phyloP scores from a whole-genome alignment of 2,113 vertebrate species.

The Silurus meridionalis region DNA sequence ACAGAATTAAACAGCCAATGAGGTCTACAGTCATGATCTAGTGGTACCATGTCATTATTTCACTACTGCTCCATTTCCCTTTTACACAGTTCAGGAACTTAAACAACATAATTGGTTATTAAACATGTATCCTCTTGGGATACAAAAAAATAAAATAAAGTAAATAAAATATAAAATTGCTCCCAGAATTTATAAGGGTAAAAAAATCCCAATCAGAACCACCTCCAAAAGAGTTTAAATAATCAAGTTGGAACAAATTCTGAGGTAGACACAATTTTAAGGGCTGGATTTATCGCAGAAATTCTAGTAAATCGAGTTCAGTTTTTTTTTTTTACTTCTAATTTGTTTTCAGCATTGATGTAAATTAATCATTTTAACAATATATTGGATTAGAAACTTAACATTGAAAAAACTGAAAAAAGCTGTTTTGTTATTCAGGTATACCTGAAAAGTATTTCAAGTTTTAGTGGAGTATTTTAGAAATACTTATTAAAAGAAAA shows the following conservation, averaged over 20 bases:
- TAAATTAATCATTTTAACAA: not conserved
- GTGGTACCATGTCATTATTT: conserved; percentile 40
- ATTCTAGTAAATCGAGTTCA: not conserved
- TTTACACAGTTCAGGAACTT: conserved; percentile 45
- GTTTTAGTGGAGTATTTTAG: conserved; percentile 1
- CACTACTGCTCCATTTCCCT: conserved; percentile 41
- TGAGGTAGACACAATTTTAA: conserved; percentile 40
- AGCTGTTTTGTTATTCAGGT: conserved; percentile 16
- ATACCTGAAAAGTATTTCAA: conserved; percentile 37
- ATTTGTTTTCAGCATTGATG: not conserved
- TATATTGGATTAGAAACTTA: not conserved
- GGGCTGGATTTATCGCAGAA: conserved; percentile 26
- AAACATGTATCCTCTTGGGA: conserved; percentile 7
- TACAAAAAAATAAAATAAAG: conserved; percentile 19
- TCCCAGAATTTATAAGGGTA: not conserved
- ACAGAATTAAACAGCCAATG: conserved; percentile 46
- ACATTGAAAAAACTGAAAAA: not conserved
- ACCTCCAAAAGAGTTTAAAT: not conserved
- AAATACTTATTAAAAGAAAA: conserved; percentile 18
- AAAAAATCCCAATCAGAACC: not conserved
- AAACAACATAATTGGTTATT: not conserved
- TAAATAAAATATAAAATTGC: conserved; percentile 1
- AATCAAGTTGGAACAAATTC: conserved; percentile 29
- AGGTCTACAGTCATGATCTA: conserved; percentile 46
- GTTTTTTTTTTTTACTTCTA: not conserved